phyloP scores from a whole-genome alignment of 1,140 invertebrate genomes.

The Conus ventricosus region DNA sequence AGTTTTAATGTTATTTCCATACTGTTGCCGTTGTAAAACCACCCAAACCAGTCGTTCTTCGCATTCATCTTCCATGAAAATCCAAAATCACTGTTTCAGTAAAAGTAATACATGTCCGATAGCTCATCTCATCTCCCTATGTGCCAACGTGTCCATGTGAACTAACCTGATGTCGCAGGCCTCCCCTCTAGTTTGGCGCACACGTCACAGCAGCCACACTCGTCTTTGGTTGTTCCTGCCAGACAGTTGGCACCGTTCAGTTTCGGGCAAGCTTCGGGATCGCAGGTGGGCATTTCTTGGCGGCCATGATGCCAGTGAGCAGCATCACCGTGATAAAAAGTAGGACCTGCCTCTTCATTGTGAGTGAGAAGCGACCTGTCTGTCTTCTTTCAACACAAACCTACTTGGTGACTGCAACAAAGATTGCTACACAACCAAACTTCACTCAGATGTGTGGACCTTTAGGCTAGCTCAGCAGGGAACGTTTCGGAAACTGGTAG shows the following conservation, averaged over 20 bases:
- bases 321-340: not conserved
- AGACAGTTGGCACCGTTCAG: conserved; percentile 51
- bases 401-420: not conserved
- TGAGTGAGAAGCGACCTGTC: not conserved
- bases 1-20: too few species aligned
- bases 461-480: not conserved
- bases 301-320: not conserved
- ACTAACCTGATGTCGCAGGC: conserved; percentile 76
- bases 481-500: not conserved
- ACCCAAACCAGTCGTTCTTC: too few species aligned
- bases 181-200: conserved; percentile 78
- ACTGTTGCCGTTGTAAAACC: too few species aligned
- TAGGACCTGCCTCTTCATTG: not conserved
- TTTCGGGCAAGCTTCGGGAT: conserved; percentile 33
- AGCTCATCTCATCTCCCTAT: too few species aligned
- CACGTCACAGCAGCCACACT: conserved; percentile 79
- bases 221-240: conserved; percentile 72
- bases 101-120: too few species aligned
- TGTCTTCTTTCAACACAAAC: not conserved
- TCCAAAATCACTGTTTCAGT: too few species aligned
- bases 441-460: not conserved
- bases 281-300: conserved; percentile 42
- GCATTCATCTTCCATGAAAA: too few species aligned
- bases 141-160: too few species aligned
- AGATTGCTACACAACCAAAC: not conserved